A percentile compares a stretch with the other conserved stretches of the same genome.
phyloP scores from a whole-genome alignment of 1,140 invertebrate genomes.

The Drosophila nigrodunni region DNA sequence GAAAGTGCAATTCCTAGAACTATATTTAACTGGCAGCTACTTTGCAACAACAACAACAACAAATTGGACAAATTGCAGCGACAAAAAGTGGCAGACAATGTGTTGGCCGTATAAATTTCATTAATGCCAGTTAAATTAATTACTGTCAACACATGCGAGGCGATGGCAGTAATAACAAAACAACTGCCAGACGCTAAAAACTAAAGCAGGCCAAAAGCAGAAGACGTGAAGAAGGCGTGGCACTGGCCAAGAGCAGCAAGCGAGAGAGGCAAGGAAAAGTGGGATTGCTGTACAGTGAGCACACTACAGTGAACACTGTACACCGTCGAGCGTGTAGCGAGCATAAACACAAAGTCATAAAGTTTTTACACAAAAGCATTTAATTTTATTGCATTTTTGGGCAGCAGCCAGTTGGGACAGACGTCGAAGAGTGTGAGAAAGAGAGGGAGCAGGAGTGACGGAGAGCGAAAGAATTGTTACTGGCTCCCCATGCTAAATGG shows the following conservation, averaged over 20 bases:
- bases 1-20: conserved; percentile 6
- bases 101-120: conserved; percentile 76
- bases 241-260: conserved; percentile 17
- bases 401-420: conserved; percentile 56
- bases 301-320: background rate
- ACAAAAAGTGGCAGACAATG: conserved; percentile 62
- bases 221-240: conserved; percentile 16
- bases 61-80: conserved; percentile 20
- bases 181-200: conserved; percentile 46
- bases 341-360: conserved; percentile 82
- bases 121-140: conserved; percentile 79
- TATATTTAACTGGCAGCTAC: conserved; percentile 1
- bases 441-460: conserved; percentile 1
- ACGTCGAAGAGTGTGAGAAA: background rate
- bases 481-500: conserved; percentile 3
- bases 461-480: conserved; percentile 5
- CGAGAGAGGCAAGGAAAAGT: background rate
- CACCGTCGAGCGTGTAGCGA: conserved; percentile 62
- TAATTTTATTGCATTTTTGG: conserved; percentile 82
- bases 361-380: conserved; percentile 82
- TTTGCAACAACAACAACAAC: conserved; percentile 4
- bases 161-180: conserved; percentile 28
- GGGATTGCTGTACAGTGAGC: background rate
- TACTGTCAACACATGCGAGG: conserved; percentile 78
- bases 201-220: conserved; percentile 73